Base-by-base conservation (phyloP, 2,113 vertebrate genomes). In the Esox niger region DNA sequence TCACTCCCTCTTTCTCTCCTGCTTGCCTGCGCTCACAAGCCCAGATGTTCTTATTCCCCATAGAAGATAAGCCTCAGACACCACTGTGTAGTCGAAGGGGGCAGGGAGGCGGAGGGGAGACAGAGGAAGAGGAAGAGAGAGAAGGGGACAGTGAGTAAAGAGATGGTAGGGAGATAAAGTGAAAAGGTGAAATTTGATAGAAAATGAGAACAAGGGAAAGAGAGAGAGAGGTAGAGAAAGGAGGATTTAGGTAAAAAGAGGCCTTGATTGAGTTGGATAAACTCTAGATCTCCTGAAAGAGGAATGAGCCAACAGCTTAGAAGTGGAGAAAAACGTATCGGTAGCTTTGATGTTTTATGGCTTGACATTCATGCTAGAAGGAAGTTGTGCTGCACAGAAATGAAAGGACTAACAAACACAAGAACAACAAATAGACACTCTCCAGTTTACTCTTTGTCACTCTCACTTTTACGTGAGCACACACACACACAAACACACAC, bases 41-140 rank as follows among this genome's bases (percentile, higher is more conserved):
- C 91, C 93, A 95, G 91, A 94, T 94, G 92, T 93, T 93, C 85
- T 80, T 86, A 92, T 93, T 92, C 90, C 88, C 84, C 82, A 75
- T 88, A 79, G 88, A 92, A 84, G 88, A 84, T 78, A 77, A 88
- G 90, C 87, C 88, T 88, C 87, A 79, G 81, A 92, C 87, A 68
- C 86, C 84, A 84, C 88, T 90, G 87, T 11, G 25, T 21, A 52
- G n/a, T 86, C 11, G 63, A 25, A 43, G 38, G 17, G 38, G 1
- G 13, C 35, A 38, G 35, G 35, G 35, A 38, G 35, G 4, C 2
- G 3, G 35, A 38, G 35, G 13, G 55, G 35, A 49, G 56, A 59
- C 10, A 59, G 29, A 31, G 29, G 8, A 13, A 59, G 27, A 31
- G 57, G 20, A 7, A 30, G 56, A 29, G 56, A 58, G 25, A 26